phyloP scores from a whole-genome alignment of 1,140 invertebrate genomes.

The Pseudomyrmex gracilis region DNA sequence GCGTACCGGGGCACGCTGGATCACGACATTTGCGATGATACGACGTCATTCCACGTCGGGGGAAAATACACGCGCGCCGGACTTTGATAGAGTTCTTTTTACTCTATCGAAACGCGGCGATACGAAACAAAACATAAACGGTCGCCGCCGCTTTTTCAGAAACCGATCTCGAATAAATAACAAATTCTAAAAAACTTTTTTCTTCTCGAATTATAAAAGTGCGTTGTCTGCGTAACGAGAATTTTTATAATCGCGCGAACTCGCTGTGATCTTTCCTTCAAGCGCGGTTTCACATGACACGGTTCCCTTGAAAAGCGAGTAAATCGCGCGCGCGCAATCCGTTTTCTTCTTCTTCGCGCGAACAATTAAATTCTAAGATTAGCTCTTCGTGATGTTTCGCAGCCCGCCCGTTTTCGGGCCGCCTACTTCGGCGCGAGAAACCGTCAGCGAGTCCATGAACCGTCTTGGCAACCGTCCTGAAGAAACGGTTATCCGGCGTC shows the following conservation, averaged over 20 bases:
- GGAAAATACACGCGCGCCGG: background rate
- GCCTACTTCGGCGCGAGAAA: conserved; percentile 64
- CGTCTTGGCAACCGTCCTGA: conserved; percentile 62
- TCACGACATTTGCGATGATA: conserved; percentile 4
- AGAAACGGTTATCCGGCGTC: conserved; percentile 31
- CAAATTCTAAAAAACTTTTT: no score
- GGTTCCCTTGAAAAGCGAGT: conserved; percentile 44
- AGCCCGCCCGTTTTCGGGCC: conserved; percentile 26
- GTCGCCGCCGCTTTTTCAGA: background rate
- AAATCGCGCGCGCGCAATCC: background rate
- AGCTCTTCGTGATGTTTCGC: conserved; percentile 37
- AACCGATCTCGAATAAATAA: background rate
- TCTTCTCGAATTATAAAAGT: no score
- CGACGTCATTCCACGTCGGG: conserved; percentile 18
- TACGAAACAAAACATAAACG: background rate
- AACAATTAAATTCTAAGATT: conserved; percentile 65
- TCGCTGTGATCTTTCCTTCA: no score
- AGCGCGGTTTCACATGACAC: background rate
- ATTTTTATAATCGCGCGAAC: no score
- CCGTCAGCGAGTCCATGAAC: conserved; percentile 40
- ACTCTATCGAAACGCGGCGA: background rate
- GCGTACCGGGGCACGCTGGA: background rate
- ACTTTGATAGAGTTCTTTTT: background rate
- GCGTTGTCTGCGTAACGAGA: no score
- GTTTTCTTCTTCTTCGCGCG: conserved; percentile 16